A percentile compares a stretch with the other conserved stretches of the same genome.
These are phyloP conservation scores for Lerista edwardsae DNA, from an alignment of 2,797 vertebrate species.

Conservation along the genomic window DNA sequence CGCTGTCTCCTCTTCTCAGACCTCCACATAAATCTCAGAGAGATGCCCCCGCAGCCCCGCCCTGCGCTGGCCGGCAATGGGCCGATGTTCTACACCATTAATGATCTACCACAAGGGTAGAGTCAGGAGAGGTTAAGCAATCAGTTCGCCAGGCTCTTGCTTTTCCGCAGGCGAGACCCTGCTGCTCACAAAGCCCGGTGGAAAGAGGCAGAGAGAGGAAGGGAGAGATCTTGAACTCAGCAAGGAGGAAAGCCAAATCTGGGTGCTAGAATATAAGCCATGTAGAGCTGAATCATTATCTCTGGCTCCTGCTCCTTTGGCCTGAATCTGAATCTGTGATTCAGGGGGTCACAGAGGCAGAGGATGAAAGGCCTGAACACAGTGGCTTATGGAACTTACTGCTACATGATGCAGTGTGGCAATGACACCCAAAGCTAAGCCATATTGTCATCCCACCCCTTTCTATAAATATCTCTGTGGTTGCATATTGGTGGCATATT, in stretches of 20 bases:
- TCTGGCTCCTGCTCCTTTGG: too few relatives aligned
- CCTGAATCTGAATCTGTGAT: too few relatives aligned
- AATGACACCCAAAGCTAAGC: too few relatives aligned
- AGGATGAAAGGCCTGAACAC: too few relatives aligned
- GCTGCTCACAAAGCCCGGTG: conserved; percentile 46
- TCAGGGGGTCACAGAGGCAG: too few relatives aligned
- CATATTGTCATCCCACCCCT: too few relatives aligned
- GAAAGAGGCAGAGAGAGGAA: neutral
- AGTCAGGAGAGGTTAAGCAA: conserved; percentile 75
- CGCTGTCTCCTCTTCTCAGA: conserved; percentile 81
- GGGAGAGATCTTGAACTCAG: conserved; percentile 34
- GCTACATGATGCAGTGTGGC: too few relatives aligned
- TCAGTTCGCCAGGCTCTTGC: conserved; percentile 71
- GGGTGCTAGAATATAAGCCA: neutral
- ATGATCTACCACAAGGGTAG: conserved; percentile 78
- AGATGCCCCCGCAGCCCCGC: conserved; percentile 76
- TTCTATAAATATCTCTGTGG: too few relatives aligned
- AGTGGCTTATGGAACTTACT: too few relatives aligned
- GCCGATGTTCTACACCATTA: conserved; percentile 79
- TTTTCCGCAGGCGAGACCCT: conserved; percentile 59
- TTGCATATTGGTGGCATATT: too few relatives aligned
- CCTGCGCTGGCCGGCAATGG: conserved; percentile 66
- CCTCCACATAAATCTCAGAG: conserved; percentile 83
- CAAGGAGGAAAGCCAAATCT: neutral
- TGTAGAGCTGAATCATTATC: neutral